Base-by-base conservation (phyloP, 1,140 invertebrate species). In the Drosophila biarmipes region DNA sequence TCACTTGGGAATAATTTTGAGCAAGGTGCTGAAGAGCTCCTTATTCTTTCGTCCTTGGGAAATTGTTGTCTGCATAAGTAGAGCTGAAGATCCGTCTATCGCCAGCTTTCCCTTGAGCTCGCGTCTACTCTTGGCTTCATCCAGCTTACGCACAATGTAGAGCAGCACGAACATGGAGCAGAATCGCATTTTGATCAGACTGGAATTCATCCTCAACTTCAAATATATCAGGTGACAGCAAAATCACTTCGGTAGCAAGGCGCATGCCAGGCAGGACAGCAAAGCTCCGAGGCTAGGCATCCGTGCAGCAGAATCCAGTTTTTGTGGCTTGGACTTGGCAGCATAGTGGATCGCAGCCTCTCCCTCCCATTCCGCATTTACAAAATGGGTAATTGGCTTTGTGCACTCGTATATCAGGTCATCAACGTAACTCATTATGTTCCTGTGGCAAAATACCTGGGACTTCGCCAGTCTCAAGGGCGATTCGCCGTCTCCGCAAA, bases 131-230 rank as follows among this genome's bases (percentile, higher is more conserved):
- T 24, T 17, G 5, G 24, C 10, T 0, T 10, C 43, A 27, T 77
- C 57, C 29, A 51, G 21, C 37, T 67, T 49, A 4, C 57, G 51
- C 0, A 64, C 72, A 11, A 87, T 87, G 17, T 79, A 56, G 1
- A 87, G 48, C 4, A 87, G 21, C 8, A 51, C 55, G 43, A 89
- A 89, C 35, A 87, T 48, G 7, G 79, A 89, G 35, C 84, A 66
- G n/a, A 79, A 46, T 2, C 55, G 61, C 79, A 87, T 76, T 66
- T 69, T 72, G 17, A 5, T 19, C 17, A 45, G 7, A 31, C n/a
- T 19, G 4, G 3, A 6, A 48, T 6, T 14, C 4, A 4, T 29
- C 17, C 38, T 11, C 6, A 66, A 66, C 58, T 73, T 49, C 4
- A 37, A 75, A 43, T 34, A 31, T 21, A 31, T 24, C 21, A 27